Base-by-base conservation (phyloP, 1,140 invertebrate genomes). In the Drosophila grimshawi region DNA sequence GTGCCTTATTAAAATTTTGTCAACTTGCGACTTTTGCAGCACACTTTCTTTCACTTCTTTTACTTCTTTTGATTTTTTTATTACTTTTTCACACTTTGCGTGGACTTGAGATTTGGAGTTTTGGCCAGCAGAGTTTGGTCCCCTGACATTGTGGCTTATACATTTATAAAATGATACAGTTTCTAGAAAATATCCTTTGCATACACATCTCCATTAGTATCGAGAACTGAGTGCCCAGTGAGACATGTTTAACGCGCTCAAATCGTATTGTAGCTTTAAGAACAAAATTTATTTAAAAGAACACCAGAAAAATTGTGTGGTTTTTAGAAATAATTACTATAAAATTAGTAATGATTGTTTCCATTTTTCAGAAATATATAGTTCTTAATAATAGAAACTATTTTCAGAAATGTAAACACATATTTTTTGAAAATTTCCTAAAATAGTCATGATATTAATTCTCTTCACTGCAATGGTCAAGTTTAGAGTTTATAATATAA, bases 1-100 rank as follows among this genome's bases (percentile, higher is more conserved):
- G 85, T 90, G 85, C 78, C 85, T 89, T 89, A 89, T 89, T 89
- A 89, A 89, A 89, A 89, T 89, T 89, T 89, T 88, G 83, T 88
- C 82, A 86, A 86, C 82, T 86, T 86, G 81, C 78, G 79, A 86
- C 57, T 82, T 80, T 72, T 48, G 32, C 35, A 5, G 65, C 56
- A 51, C 33, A 19, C 19, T 19, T 60, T 43, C 57, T 46, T 39
- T 46, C 29, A 19, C 53, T 60, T 46, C 45, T 43, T 63, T 11
- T 61, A 43, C n/a, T 61, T 52, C 27, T 59, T 66, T 72, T 41
- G 11, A 10, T 32, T 19, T 67, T 74, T 52, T 73, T 73, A 61
- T 61, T 53, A 59, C 56, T 59, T 68, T 68, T 73, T 68, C 64
- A 73, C 81, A 72, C 67, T 65, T 64, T 69, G n/a, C 45, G 11